Conservation (phyloP, 2,113 vertebrate genomes). For the Sorex araneus region DNA sequence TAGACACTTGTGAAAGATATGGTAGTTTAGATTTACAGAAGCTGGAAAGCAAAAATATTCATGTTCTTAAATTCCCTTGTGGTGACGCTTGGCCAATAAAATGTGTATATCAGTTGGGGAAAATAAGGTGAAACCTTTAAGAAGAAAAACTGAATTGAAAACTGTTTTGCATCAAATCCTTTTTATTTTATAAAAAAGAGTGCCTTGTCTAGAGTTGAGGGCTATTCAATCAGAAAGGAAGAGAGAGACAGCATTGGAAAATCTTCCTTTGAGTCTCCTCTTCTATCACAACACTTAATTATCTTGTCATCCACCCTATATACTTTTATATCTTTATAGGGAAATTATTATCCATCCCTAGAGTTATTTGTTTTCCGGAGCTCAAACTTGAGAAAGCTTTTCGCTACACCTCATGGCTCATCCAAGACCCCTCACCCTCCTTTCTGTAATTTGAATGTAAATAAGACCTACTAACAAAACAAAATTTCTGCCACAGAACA, state of each 20-base stretch:
- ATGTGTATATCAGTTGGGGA: neutral
- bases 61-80: neutral
- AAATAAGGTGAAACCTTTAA: neutral
- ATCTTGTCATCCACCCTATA: neutral
- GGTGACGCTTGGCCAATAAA: constrained; percentile 38
- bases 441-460: constrained; percentile 7
- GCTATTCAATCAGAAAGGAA: neutral
- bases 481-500: neutral
- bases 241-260: neutral
- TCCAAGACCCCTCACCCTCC: neutral
- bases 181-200: neutral
- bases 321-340: neutral
- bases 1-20: neutral
- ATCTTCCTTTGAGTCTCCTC: neutral
- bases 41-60: constrained; percentile 20
- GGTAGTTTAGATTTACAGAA: neutral
- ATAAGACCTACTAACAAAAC: neutral
- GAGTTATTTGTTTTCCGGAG: neutral
- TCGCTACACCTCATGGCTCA: neutral
- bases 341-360: neutral
- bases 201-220: neutral
- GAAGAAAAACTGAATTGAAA: constrained; percentile 21
- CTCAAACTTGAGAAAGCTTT: neutral
- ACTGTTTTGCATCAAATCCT: neutral
- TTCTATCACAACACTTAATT: constrained; percentile 3